Base-by-base conservation (phyloP, 1,140 invertebrate species). In the Saccostrea echinata region DNA sequence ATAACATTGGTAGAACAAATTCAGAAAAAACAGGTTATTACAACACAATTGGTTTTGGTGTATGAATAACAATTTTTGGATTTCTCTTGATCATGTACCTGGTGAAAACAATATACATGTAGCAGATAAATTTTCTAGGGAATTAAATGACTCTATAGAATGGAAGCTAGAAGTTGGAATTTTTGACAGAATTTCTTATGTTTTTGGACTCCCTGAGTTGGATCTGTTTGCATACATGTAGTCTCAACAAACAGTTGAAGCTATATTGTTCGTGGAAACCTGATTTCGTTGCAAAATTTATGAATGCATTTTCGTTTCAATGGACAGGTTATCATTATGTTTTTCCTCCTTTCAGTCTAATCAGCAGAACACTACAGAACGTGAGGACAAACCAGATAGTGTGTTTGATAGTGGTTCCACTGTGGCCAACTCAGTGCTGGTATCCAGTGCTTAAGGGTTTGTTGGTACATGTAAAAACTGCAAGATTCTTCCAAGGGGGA, bases 161-260 rank as follows among this genome's bases (percentile, higher is more conserved):
- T n/a, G n/a, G n/a, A n/a, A n/a, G n/a, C n/a, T n/a, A n/a, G n/a
- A n/a, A n/a, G n/a, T 51, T 71, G 11, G 86, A 88, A 88, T 88
- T 80, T 80, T 33, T 43, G 33, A 16, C 68, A 35, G 53, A 84
- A 30, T 57, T 57, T 18, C 53, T 27, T 27, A 11, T 30, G 84
- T 84, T 27, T 84, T 84, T 35, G 30, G 30, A 76, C 16, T 76
- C 71, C 87, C 89, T 64, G 43, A 53, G 1, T 27, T 88, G 43
- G 90, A 91, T 83, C 43, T 91, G 27, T 91, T 91, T 91, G 90
- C 90, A 24, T 86, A 86, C 13, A 88, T 87, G 43, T 55, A 90
- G 52, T 89, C 90, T 88, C 52, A 68, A 33, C 81, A 91, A 86
- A 6, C 90, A 18, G 80, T 83, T 24, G 88, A n/a, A n/a, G n/a